Evolutionary conservation across 2,888 invertebrate species (phyloP).

Genomic region (Ernsta delagoae): DNA sequence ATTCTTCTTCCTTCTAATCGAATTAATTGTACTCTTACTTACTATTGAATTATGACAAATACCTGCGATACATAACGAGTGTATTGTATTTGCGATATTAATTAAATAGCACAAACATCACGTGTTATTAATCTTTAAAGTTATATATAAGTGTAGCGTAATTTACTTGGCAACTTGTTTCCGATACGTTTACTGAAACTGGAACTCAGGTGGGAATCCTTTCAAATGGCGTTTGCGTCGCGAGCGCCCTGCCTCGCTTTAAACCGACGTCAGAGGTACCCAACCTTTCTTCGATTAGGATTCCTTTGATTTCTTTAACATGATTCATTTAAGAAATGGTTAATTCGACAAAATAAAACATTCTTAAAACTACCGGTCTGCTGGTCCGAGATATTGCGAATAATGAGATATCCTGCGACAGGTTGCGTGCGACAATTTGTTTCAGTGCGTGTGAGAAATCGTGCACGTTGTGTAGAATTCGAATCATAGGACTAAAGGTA

Average conservation of each 20-base stretch:
- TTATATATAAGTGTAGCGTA: slow-evolving; percentile 6
- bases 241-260: slow-evolving; percentile 13
- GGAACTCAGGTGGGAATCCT: slow-evolving; percentile 26
- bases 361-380: no score
- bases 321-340: not conserved
- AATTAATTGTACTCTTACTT: not conserved
- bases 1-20: no score
- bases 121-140: not conserved
- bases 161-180: slow-evolving; percentile 25
- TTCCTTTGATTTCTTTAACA: not conserved
- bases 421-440: no score
- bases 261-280: not conserved
- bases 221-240: slow-evolving; percentile 24
- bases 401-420: no score
- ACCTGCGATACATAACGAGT: not conserved
- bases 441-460: no score
- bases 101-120: slow-evolving; percentile 1
- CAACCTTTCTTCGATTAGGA: not conserved
- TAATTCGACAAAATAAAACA: no score
- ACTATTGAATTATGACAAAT: not conserved
- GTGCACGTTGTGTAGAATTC: no score
- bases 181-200: slow-evolving; percentile 22
- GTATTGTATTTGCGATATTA: not conserved
- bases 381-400: no score
- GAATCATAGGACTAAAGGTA: no score